Conservation (phyloP, 2,113 vertebrate species). For the Melospiza georgiana region DNA sequence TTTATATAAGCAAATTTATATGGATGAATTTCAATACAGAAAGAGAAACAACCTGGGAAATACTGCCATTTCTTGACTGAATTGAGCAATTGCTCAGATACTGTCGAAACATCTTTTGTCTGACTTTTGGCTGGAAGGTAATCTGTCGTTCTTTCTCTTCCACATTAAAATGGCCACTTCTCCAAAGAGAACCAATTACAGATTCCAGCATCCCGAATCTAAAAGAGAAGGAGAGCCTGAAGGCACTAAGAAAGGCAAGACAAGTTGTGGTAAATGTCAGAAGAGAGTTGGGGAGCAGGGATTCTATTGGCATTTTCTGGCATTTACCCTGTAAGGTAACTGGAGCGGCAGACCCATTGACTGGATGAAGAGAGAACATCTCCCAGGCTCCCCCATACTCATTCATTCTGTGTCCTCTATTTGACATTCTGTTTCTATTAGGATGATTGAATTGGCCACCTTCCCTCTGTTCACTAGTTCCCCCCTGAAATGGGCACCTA, state of each 20-base stretch:
- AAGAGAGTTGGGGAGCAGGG: neutral
- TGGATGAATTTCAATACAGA: neutral
- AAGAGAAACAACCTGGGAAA: neutral
- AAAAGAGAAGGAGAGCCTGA: neutral
- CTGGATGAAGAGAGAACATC: neutral
- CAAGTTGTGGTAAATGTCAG: neutral
- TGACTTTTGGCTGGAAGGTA: neutral
- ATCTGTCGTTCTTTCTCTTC: neutral
- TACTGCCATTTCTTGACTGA: neutral
- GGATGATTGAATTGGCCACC: neutral
- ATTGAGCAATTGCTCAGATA: neutral
- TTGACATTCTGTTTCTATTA: neutral
- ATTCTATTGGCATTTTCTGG: neutral
- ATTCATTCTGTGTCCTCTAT: neutral
- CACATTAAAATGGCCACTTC: neutral
- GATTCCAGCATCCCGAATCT: neutral
- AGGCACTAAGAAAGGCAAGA: neutral
- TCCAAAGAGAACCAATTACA: accelerated
- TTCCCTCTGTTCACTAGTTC: neutral
- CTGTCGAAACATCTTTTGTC: neutral
- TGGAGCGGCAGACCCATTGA: neutral
- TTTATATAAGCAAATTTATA: neutral
- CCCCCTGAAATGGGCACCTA: neutral
- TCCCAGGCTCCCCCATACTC: neutral
- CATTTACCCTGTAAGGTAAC: neutral